Base-by-base conservation (phyloP, 2,888 invertebrate species). In the Melolontha melolontha region DNA sequence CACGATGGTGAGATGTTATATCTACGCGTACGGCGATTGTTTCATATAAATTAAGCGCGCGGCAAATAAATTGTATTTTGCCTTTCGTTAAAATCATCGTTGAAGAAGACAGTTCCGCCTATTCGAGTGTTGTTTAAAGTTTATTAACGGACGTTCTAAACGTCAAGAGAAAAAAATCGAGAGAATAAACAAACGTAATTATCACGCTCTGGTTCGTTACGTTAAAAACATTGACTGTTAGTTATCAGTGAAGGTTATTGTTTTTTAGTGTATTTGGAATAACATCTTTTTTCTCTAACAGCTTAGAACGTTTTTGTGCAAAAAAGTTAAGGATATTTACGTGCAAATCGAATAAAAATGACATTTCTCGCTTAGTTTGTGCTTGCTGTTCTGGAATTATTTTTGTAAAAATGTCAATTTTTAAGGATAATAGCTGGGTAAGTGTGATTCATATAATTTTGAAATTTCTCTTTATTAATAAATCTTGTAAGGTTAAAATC, bases 341-440 rank as follows among this genome's bases (percentile, higher is more conserved):
- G 40, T 2, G 7, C 4, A 14, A n/a, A 40, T 40, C 40, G 40
- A 40, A 12, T 12, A 16, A 49, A 34, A 1, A 49, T 49, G 63
- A n/a, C 39, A n/a, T 6, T 22, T 34, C n/a, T 34, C n/a, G n/a
- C 16, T 29, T 41, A 51, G 63, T 40, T 34, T 22, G 57, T n/a
- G 57, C 1, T 42, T 42, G 41, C n/a, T 27, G 41, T 57, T 6
- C 22, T 16, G 12, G 22, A 27, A 14, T n/a, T n/a, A 27, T 27
- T 27, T 14, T 8, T 10, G n/a, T 40, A 12, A 41, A 64, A 51
- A 87, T 86, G 79, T 86, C 87, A 63, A 84, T 86, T 65, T 88
- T 87, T 77, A 88, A 87, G 76, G 88, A 88, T 76, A 87, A 87
- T 73, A 87, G 86, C 77, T 87, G 87, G 87, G 88, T 87, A 73